Base-by-base conservation (phyloP, 2,113 vertebrate species). In the Xenopus borealis region DNA sequence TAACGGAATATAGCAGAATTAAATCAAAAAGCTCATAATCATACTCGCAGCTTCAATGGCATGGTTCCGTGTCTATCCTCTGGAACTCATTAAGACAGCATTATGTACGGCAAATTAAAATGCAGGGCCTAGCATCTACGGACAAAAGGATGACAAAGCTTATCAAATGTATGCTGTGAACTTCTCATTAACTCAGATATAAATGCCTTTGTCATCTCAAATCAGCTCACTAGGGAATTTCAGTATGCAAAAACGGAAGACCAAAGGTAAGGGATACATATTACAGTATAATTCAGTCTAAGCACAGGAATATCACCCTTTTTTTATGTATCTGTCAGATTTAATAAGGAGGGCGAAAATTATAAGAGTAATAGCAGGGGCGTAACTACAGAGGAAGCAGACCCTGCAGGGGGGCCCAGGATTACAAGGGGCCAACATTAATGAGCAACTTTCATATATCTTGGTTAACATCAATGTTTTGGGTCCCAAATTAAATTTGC, bases 11-110 rank as follows among this genome's bases (percentile, higher is more conserved):
- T 87, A 83, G 80, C 73, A 75, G 85, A 90, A 89, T 89, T 89
- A 92, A 91, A 90, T 88, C 88, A 85, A 76, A 79, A 67, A 71
- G 3, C 72, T 80, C 79, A 78, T 86, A 86, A 89, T 90, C 85
- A 78, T 0, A 0, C 55, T 46, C 55, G 83, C 85, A 84, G 88
- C 85, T 89, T 87, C 85, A 84, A 77, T 69, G 75, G 81, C 82
- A 79, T 88, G 86, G 87, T 88, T 90, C 87, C 89, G 85, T 88
- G 83, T 83, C 83, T 80, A 83, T 82, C 86, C 82, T 79, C 81
- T 86, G 86, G 87, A 92, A 89, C 85, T 91, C 88, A 91, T 92
- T 91, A 92, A 88, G 88, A 84, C 87, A 86, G 84, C 85, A 92
- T 91, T 91, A 90, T 89, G 83, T 85, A 84, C 69, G 80, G 84